Conservation (phyloP, 2,888 invertebrate genomes). For the Andrena camellia region DNA sequence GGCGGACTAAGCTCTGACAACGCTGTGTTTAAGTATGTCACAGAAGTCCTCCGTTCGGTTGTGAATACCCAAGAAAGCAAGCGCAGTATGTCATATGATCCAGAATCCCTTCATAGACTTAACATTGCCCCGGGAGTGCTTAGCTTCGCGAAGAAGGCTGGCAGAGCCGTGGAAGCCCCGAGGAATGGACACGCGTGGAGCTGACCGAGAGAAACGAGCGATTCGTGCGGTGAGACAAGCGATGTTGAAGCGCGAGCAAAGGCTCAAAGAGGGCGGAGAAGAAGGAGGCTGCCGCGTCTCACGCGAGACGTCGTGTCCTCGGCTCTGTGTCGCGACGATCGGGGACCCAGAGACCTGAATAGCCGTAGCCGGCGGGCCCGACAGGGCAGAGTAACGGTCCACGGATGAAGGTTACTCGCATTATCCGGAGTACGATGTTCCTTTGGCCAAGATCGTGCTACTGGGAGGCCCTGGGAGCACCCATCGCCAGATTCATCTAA, state of each 20-base stretch:
- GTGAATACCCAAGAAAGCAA: no score
- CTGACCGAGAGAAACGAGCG: slow-evolving; percentile 7
- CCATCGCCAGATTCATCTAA: slow-evolving; percentile 11
- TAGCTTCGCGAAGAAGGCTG: neutral
- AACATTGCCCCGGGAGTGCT: slow-evolving; percentile 1
- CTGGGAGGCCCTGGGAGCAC: slow-evolving; percentile 25
- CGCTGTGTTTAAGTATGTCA: no score
- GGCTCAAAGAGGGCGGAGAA: slow-evolving; percentile 47
- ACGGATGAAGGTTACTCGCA: slow-evolving; percentile 83
- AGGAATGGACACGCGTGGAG: neutral
- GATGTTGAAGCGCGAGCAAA: slow-evolving; percentile 19
- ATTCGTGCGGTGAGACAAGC: neutral
- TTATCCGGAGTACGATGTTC: slow-evolving; percentile 71
- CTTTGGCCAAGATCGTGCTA: slow-evolving; percentile 55
- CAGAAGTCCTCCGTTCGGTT: no score
- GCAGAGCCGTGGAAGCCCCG: neutral
- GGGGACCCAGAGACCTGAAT: slow-evolving; percentile 85
- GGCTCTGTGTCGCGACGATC: slow-evolving; percentile 70
- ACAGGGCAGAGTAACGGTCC: slow-evolving; percentile 84
- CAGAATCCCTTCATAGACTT: slow-evolving; percentile 1
- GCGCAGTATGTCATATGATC: neutral
- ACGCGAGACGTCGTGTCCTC: slow-evolving; percentile 65
- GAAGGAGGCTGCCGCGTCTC: slow-evolving; percentile 59
- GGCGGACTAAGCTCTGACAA: no score
- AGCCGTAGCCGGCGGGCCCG: slow-evolving; percentile 81